Evolutionary conservation across 2,888 invertebrate species (phyloP), one percentile per base, ranked within the genome.

Genomic region (Brachypalpus laphriformis): DNA sequence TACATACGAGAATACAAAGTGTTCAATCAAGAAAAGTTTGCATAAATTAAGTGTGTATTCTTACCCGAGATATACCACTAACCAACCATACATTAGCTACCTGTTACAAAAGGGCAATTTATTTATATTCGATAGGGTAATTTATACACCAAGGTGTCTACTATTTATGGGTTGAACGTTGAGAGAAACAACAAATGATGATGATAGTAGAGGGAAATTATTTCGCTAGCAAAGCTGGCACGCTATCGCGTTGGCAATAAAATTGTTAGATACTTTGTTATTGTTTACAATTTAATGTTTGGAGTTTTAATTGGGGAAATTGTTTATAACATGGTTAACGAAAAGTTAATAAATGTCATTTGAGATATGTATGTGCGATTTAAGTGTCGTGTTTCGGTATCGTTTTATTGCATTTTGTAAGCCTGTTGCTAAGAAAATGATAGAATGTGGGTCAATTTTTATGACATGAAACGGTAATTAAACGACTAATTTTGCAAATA

Each of bases 31-130:
- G 31, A 28, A 56, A 28, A 14, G 16, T 8, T 56, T 28, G 31
- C 8, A 56, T 56, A 31, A 31, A 28, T 56, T 34, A 56, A 56
- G 16, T 31, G 5, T 28, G 7, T 31, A 34, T 2, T 7, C 6
- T 5, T 25, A 25, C 34, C 6, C 31, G 14, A 56, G 31, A 56
- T 20, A 57, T 16, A 1, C 20, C 9, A 14, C 14, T 16, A 37
- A 40, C 31, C 22, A 42, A 37, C 22, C 56, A 47, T 16, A 31
- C 42, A 40, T 28, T n/a, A 49, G 56, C 70, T 49, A 81, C 75
- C 82, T 82, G 76, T 82, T 82, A 82, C 70, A 63, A 76, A 57
- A 65, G 76, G 70, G 40, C 70, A 70, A 75, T 51, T 70, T 75
- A 81, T 70, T 70, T 70, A 56, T 70, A 54, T 54, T 16, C 71